These are phyloP conservation scores for Muraenolepis orangiensis DNA, from an alignment of 2,797 vertebrate genomes.

Conservation along the genomic window DNA sequence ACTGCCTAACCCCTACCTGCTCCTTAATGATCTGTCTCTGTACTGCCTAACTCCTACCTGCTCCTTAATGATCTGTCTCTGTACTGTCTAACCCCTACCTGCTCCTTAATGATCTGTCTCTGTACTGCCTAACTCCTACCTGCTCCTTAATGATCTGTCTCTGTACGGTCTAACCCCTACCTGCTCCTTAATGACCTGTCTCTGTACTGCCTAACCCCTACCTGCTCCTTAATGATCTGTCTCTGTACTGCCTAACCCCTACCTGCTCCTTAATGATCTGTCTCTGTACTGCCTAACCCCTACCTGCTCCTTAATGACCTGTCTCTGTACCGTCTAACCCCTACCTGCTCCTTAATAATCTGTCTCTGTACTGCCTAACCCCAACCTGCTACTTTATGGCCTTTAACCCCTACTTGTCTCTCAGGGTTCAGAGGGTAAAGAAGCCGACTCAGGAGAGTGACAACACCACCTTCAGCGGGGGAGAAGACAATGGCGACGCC, in stretches of 20 bases:
- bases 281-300: neutral
- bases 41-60: no score
- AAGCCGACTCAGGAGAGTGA: slow-evolving; percentile 83
- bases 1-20: neutral
- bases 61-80: no score
- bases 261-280: neutral
- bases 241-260: neutral
- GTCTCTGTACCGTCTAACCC: neutral
- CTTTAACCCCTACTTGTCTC: neutral
- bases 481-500: slow-evolving; percentile 82
- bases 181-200: neutral
- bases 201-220: neutral
- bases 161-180: no score
- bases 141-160: no score
- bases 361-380: no score
- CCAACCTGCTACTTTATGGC: no score
- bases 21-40: neutral
- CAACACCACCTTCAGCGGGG: slow-evolving; percentile 85
- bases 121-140: no score
- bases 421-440: slow-evolving; percentile 82
- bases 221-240: neutral
- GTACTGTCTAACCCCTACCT: neutral
- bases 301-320: no score
- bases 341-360: no score
- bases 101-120: no score